Conservation (phyloP, 1,140 invertebrate species). For the Streblospio benedicti region DNA sequence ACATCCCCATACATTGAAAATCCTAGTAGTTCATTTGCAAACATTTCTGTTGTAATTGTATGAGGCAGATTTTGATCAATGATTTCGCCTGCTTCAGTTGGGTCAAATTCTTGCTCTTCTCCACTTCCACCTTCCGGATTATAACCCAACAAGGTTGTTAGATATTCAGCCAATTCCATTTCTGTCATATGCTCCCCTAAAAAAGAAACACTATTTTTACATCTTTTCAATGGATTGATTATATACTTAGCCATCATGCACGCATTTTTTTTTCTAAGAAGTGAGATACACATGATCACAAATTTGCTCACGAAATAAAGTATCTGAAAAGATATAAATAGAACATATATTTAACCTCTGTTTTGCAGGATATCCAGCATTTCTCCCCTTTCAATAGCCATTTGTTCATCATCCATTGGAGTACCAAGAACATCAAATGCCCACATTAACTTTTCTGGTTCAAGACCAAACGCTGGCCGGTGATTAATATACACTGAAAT, state of each 20-base stretch:
- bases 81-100: conserved; percentile 27
- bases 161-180: conserved; percentile 45
- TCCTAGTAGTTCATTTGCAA: conserved; percentile 40
- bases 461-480: conserved; percentile 52
- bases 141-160: conserved; percentile 40
- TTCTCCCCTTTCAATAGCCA: conserved; percentile 34
- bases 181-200: conserved; percentile 47
- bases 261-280: too few species aligned
- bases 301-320: too few species aligned
- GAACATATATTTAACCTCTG: conserved; percentile 30
- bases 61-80: conserved; percentile 41
- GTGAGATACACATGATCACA: too few species aligned
- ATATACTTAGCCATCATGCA: too few species aligned
- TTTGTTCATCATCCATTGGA: conserved; percentile 21
- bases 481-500: conserved; percentile 60
- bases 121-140: conserved; percentile 42
- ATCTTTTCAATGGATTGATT: too few species aligned
- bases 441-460: conserved; percentile 35
- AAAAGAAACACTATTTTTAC: too few species aligned
- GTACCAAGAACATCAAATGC: conserved; percentile 40
- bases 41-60: conserved; percentile 35
- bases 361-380: conserved; percentile 40
- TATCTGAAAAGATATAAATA: background rate
- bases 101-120: conserved; percentile 39
- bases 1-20: conserved; percentile 24